Evolutionary conservation across 2,113 vertebrate genomes (phyloP).

Genomic region (Ariopsis seemanni): DNA sequence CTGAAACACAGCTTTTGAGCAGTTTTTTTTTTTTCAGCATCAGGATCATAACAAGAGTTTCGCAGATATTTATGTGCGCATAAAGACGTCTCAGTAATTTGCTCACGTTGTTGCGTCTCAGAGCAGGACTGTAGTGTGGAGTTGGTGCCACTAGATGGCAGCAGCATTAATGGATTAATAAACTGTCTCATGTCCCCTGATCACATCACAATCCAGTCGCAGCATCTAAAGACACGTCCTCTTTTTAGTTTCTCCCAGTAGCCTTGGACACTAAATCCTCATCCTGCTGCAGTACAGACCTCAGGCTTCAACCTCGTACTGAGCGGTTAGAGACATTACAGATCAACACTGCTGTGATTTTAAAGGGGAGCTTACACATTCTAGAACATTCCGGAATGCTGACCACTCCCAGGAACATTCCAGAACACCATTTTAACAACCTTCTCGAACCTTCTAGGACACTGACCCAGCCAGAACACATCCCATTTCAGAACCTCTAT

Average conservation of each 20-base stretch:
- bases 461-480: background rate
- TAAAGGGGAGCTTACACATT: background rate
- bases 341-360: too few relatives aligned
- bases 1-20: too few relatives aligned
- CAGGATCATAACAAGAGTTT: background rate
- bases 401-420: background rate
- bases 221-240: background rate
- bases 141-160: slow-evolving; percentile 71
- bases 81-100: background rate
- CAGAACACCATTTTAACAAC: background rate
- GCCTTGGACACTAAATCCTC: background rate
- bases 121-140: slow-evolving; percentile 6
- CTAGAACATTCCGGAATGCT: background rate
- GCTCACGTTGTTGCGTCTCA: background rate
- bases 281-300: background rate
- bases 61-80: slow-evolving; percentile 35
- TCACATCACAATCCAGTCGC: slow-evolving; percentile 35
- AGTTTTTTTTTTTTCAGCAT: too few relatives aligned
- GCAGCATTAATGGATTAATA: slow-evolving; percentile 57
- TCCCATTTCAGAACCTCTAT: background rate
- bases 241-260: background rate
- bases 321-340: background rate
- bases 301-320: background rate
- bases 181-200: background rate
- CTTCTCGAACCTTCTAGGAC: background rate